Evolutionary conservation across 1,140 invertebrate species (phyloP).

Genomic region (Drosophila subobscura): DNA sequence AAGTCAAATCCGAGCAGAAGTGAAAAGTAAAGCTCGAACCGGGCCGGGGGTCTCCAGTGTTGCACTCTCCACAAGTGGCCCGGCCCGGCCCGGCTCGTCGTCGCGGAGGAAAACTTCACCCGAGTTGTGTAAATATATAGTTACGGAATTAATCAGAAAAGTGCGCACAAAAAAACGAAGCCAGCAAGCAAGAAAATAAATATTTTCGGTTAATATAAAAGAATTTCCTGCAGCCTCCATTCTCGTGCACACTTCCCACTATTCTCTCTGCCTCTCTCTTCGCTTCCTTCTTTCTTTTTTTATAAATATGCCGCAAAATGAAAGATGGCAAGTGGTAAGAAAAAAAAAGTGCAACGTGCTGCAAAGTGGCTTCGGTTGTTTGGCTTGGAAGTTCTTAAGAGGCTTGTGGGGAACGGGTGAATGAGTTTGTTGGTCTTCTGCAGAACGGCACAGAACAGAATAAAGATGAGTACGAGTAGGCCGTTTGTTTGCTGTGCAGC

Average conservation of each 20-base stretch:
- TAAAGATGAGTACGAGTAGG: conserved; percentile 16
- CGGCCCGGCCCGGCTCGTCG: conserved; percentile 31
- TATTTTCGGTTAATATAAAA: conserved; percentile 78
- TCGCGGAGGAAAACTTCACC: conserved; percentile 53
- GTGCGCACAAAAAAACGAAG: conserved; percentile 49
- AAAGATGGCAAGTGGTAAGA: conserved; percentile 62
- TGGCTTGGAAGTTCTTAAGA: conserved; percentile 67
- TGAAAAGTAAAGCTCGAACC: conserved; percentile 56
- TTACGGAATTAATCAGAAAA: conserved; percentile 78
- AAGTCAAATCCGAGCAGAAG: conserved; percentile 39
- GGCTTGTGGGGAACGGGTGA: conserved; percentile 40
- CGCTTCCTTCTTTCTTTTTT: conserved; percentile 46
- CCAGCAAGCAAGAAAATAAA: conserved; percentile 63
- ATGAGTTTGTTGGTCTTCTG: conserved; percentile 2
- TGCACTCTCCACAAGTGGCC: conserved; percentile 38
- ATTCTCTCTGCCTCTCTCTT: neutral
- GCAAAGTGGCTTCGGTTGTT: conserved; percentile 67
- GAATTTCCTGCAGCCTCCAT: conserved; percentile 39
- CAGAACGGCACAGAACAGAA: conserved; percentile 9
- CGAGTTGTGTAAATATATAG: conserved; percentile 73
- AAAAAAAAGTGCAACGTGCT: conserved; percentile 72
- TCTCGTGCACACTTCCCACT: conserved; percentile 1
- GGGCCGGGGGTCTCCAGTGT: conserved; percentile 16
- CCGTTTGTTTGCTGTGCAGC: conserved; percentile 47
- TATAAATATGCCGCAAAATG: conserved; percentile 70